Base-by-base conservation (phyloP, 1,140 invertebrate species). In the Antheraea pernyi region DNA sequence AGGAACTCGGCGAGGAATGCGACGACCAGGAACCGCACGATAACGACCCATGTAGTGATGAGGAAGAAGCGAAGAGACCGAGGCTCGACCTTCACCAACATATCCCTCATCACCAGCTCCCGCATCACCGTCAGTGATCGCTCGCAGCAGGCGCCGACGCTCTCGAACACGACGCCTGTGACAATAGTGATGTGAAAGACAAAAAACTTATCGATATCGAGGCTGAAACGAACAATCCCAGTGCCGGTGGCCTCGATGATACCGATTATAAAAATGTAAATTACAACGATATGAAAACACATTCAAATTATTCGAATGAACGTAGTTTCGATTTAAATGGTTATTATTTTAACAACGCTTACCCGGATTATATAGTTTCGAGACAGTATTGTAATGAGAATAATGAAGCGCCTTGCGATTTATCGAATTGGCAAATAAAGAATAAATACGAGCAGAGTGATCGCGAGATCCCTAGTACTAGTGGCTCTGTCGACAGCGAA, bases 1-100 rank as follows among this genome's bases (percentile, higher is more conserved):
- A 99, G 91, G 97, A 98, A 79, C 95, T 97, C 19, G 97, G 97
- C 79, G 96, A 96, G 64, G 95, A 93, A 72, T 93, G 92, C 59
- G 92, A 93, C 69, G 92, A 92, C 37, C 89, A 90, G 62, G 85
- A 90, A 68, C 78, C 80, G 19, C 83, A 91, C 68, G 90, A 92
- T 62, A 81, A 84, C 60, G 91, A 93, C 67, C 70, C 72, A n/a
- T 91, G 89, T 76, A 92, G 91, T 71, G 92, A 93, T 70, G 91
- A 91, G 36, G 92, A 93, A 37, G 92, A 93, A 22, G 89, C 92
- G 63, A 93, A 93, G 76, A 76, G 92, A 62, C 88, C 91, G 59
- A 75, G 92, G 0, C 85, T 92, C 53, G 91, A 92, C 69, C 79
- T 91, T 0, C 88, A 88, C 62, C 89, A 78, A 46, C 82, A 88